A percentile compares a stretch with the other conserved stretches of the same genome.
phyloP scores from a whole-genome alignment of 1,140 invertebrate species.

The Tetramorium parvispinum region DNA sequence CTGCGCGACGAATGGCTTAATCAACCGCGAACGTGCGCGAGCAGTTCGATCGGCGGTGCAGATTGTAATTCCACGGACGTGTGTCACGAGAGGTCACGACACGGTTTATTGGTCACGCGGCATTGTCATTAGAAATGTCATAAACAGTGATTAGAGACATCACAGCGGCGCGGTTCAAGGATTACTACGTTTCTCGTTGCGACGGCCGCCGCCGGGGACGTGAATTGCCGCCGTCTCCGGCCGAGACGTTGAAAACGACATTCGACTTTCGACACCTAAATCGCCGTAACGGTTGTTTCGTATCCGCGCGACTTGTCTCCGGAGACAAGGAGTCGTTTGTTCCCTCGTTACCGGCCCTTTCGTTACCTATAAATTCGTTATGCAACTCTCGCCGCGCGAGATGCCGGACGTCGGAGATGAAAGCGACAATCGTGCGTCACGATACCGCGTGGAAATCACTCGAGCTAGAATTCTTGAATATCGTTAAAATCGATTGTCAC shows the following conservation, averaged over 20 bases:
- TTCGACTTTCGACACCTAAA: slow-evolving; percentile 59
- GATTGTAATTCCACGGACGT: slow-evolving; percentile 40
- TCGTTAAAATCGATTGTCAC: slow-evolving; percentile 27
- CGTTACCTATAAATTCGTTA: slow-evolving; percentile 61
- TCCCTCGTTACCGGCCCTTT: slow-evolving; percentile 54
- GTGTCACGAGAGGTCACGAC: slow-evolving; percentile 32
- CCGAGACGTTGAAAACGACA: slow-evolving; percentile 22
- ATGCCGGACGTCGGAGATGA: slow-evolving; percentile 2
- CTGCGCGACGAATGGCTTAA: slow-evolving; percentile 22
- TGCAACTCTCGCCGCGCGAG: slow-evolving; percentile 40
- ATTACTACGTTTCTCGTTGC: slow-evolving; percentile 36
- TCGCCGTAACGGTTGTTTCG: slow-evolving; percentile 55
- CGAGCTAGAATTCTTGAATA: slow-evolving; percentile 8
- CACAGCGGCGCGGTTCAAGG: slow-evolving; percentile 27
- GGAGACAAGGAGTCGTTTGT: slow-evolving; percentile 56
- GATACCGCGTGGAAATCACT: slow-evolving; percentile 12
- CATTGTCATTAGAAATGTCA: slow-evolving; percentile 50
- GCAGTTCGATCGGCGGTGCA: slow-evolving; percentile 14
- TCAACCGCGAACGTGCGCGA: slow-evolving; percentile 13
- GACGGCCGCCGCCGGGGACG: slow-evolving; percentile 17
- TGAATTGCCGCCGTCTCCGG: slow-evolving; percentile 35
- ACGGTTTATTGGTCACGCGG: slow-evolving; percentile 41
- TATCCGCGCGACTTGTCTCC: slow-evolving; percentile 49
- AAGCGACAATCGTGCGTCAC: slow-evolving; percentile 21
- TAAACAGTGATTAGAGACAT: slow-evolving; percentile 46